phyloP scores from a whole-genome alignment of 1,140 invertebrate genomes.

The Drosophila mayri region DNA sequence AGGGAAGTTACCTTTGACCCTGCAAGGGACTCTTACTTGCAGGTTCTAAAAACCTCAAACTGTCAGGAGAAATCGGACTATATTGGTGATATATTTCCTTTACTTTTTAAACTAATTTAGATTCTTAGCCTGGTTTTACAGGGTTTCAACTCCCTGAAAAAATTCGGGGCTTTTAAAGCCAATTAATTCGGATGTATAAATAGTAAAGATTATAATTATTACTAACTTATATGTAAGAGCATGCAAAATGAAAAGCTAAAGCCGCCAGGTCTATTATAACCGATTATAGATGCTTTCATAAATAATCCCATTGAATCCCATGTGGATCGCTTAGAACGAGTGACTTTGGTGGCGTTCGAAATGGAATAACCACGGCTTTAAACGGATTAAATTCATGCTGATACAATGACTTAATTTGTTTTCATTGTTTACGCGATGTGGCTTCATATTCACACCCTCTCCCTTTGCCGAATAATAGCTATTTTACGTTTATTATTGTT shows the following conservation, averaged over 20 bases:
- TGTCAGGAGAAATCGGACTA: too few relatives aligned
- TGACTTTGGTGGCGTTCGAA: neutral
- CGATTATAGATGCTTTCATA: neutral
- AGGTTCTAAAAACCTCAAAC: neutral
- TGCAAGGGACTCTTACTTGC: neutral
- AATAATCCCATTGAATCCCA: constrained; percentile 6
- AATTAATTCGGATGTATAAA: neutral
- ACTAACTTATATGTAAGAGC: neutral
- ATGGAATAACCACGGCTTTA: constrained; percentile 28
- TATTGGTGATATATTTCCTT: neutral
- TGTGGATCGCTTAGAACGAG: constrained; percentile 31
- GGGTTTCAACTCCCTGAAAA: too few relatives aligned
- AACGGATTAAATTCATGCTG: constrained; percentile 31
- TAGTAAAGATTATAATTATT: neutral
- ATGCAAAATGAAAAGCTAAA: constrained; percentile 8
- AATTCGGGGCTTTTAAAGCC: too few relatives aligned
- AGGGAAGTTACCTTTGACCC: too few relatives aligned
- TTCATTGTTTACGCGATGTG: constrained; percentile 18
- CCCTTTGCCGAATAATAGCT: constrained; percentile 18
- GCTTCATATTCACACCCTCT: constrained; percentile 1
- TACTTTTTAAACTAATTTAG: neutral
- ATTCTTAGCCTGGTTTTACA: too few relatives aligned
- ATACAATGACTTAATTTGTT: constrained; percentile 49
- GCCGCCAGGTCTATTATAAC: neutral
- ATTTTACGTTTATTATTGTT: constrained; percentile 37